A percentile compares a stretch with the other conserved stretches of the same genome.
Evolutionary conservation across 2,113 vertebrate genomes (phyloP).

Genomic region (Origma solitaria): DNA sequence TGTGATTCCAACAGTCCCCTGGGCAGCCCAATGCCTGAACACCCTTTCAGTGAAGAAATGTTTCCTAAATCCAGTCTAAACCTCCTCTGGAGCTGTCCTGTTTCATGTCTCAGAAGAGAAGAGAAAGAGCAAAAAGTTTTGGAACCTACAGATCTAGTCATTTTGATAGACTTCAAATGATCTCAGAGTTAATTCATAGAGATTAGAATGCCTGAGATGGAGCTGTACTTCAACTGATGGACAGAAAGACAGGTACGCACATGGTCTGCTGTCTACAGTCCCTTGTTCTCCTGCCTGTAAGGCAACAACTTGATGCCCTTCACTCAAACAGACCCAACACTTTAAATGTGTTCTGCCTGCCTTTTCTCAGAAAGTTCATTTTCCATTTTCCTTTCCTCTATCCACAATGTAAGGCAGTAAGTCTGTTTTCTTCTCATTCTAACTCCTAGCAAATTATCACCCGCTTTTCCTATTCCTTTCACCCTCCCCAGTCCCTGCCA

Average conservation of each 20-base stretch:
- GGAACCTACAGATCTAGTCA: not conserved
- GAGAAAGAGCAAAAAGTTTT: not conserved
- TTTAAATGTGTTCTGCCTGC: not conserved
- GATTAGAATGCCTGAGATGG: not conserved
- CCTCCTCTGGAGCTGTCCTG: not conserved
- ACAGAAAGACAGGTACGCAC: not conserved
- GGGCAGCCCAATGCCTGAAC: not conserved
- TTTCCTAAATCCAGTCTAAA: not conserved
- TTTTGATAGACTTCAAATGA: not conserved
- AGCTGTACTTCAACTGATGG: not conserved
- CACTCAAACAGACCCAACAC: rapidly evolving
- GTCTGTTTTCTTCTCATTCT: not conserved
- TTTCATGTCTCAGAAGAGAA: not conserved
- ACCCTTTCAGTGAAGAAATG: not conserved
- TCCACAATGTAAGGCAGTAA: not conserved
- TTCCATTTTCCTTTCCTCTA: not conserved
- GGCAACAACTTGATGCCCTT: not conserved
- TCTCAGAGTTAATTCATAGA: not conserved
- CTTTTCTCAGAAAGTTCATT: not conserved
- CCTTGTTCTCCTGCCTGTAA: not conserved
- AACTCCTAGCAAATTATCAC: not conserved
- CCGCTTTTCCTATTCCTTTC: not conserved
- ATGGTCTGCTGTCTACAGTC: not conserved
- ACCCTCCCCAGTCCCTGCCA: not conserved
- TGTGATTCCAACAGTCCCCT: not conserved